phyloP scores from a whole-genome alignment of 2,113 vertebrate species.

The Podarcis muralis region DNA sequence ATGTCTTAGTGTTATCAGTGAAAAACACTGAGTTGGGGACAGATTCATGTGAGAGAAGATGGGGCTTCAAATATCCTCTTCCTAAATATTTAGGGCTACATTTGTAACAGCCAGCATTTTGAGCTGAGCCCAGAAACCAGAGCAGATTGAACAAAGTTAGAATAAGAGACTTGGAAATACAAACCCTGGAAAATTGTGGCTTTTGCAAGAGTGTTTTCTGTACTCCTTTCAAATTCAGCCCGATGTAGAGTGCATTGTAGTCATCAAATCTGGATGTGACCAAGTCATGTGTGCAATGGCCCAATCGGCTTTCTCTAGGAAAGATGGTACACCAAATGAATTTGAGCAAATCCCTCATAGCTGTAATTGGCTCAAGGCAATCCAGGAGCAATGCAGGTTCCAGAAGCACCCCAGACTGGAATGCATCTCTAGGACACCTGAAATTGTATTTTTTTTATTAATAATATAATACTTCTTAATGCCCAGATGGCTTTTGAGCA shows the following conservation, averaged over 20 bases:
- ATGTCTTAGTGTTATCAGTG: no score
- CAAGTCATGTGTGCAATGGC: neutral
- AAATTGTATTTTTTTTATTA: neutral
- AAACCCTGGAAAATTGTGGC: neutral
- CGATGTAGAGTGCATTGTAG: neutral
- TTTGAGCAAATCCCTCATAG: neutral
- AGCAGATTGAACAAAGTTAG: neutral
- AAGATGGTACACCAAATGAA: neutral
- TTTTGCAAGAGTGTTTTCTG: neutral
- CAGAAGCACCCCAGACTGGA: neutral
- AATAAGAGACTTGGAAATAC: neutral
- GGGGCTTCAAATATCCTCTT: neutral
- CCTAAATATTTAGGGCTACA: neutral
- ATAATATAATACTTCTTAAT: no score
- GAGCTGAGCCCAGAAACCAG: neutral
- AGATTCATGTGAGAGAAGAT: no score
- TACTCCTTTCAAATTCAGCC: neutral
- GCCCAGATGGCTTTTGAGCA: no score
- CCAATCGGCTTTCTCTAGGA: neutral
- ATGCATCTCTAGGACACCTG: neutral
- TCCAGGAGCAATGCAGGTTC: neutral
- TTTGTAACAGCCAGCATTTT: neutral
- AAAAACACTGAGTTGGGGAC: no score
- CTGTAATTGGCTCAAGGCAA: neutral
- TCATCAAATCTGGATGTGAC: neutral